These are phyloP conservation scores for Helicoverpa assulta DNA, from an alignment of 2,888 invertebrate genomes.

Conservation along the genomic window DNA sequence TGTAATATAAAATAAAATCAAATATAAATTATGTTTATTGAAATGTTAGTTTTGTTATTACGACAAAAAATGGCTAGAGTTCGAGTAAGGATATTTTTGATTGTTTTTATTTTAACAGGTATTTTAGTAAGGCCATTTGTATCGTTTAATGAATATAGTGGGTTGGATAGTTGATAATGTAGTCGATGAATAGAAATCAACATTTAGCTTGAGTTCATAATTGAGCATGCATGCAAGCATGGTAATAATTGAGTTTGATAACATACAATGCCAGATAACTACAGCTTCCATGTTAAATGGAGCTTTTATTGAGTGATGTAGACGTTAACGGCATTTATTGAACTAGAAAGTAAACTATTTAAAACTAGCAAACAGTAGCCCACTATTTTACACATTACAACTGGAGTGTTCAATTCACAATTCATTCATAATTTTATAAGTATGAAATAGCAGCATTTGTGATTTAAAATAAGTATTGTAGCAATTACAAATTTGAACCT, in stretches of 20 bases:
- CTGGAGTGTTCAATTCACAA: neutral
- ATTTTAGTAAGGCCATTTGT: too few relatives aligned
- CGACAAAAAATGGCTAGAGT: slow-evolving; percentile 1
- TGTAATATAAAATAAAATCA: slow-evolving; percentile 10
- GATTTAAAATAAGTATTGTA: neutral
- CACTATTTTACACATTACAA: neutral
- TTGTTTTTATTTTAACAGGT: slow-evolving; percentile 7
- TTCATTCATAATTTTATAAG: neutral
- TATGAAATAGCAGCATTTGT: neutral
- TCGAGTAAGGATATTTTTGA: slow-evolving; percentile 16
- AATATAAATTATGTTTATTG: slow-evolving; percentile 13
- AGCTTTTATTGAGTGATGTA: neutral
- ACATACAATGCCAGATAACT: too few relatives aligned
- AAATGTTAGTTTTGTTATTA: slow-evolving; percentile 14
- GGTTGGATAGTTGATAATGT: too few relatives aligned
- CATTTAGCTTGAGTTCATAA: too few relatives aligned
- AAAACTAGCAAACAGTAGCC: neutral
- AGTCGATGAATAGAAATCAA: too few relatives aligned
- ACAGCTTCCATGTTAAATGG: neutral
- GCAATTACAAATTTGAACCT: slow-evolving; percentile 1
- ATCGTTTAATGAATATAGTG: slow-evolving; percentile 7
- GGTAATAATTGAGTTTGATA: neutral
- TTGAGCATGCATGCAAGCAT: too few relatives aligned
- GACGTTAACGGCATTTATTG: too few relatives aligned
- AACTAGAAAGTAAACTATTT: neutral